Evolutionary conservation across 1,140 invertebrate genomes (phyloP), one percentile per base, ranked within the genome.

Genomic region (Camponotus pennsylvanicus): DNA sequence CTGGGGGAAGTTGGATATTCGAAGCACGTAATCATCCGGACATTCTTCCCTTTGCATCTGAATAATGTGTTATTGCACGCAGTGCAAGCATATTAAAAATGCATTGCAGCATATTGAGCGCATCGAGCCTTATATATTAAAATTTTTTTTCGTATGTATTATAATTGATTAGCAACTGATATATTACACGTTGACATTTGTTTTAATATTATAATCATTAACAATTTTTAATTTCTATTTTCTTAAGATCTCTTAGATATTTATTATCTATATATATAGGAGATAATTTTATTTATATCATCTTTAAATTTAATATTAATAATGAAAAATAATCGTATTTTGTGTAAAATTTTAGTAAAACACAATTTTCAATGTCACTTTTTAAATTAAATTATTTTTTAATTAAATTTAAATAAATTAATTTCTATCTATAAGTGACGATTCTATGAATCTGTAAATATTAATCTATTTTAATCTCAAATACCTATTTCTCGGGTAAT

Each of bases 41-140:
- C 77, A 86, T 86, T 86, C 77, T 40, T 70, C 9, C 57, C 55
- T 52, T 73, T 18, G 18, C 59, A 45, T 63, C 61, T n/a, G 76
- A 85, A 61, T 69, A 49, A 80, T 69, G 57, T 75, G 79, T 80
- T 79, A 69, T 80, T 80, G 55, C 64, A 18, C 49, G 18, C 49
- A 37, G 40, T 42, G 15, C 37, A 61, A 61, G 69, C 40, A 37
- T 75, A 75, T 83, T 75, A 61, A 83, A 83, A 83, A 59, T 75
- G 42, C 55, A 63, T 73, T 61, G 11, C 57, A 4, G 42, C 3
- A 83, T 49, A 83, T 83, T 55, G 15, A 32, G 37, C 37, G 52
- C 0, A n/a, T 27, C 27, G 49, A 52, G 15, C 15, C 49, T 18
- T 52, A 52, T 52, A 52, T 52, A 52, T 52, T 52, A 52, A 52